Evolutionary conservation across 2,797 vertebrate genomes (phyloP).

Genomic region (Orestias chungarensis): DNA sequence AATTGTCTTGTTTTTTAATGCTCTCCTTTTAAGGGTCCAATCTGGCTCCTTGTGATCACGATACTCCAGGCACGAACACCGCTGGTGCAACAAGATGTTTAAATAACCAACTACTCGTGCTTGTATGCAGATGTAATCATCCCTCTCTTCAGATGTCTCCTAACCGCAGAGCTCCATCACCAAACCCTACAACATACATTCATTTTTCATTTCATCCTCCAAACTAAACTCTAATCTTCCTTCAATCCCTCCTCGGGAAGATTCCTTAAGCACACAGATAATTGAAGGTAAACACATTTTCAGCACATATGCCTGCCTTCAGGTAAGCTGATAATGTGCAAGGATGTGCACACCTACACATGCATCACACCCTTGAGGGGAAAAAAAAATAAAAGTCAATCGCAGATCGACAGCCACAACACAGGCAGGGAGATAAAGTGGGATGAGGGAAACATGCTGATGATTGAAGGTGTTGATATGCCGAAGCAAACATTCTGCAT

Average conservation of each 20-base stretch:
- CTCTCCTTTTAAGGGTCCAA: background rate
- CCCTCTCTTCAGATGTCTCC: background rate
- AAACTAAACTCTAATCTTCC: conserved; percentile 12
- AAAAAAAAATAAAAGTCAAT: background rate
- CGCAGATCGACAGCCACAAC: conserved; percentile 32
- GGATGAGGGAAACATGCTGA: conserved; percentile 37
- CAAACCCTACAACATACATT: conserved; percentile 2
- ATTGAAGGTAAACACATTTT: conserved; percentile 26
- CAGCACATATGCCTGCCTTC: conserved; percentile 32
- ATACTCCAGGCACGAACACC: background rate
- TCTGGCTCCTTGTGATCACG: background rate
- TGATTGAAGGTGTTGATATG: conserved; percentile 33
- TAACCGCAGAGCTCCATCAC: background rate
- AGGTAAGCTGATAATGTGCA: conserved; percentile 29
- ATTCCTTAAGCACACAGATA: conserved; percentile 32
- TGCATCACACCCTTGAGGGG: conserved; percentile 11
- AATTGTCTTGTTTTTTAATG: too few relatives aligned
- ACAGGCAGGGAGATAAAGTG: conserved; percentile 19
- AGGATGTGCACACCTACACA: conserved; percentile 20
- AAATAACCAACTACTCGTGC: background rate
- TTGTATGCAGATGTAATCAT: background rate
- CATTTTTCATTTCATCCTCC: conserved; percentile 10
- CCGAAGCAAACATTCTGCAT: background rate
- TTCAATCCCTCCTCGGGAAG: conserved; percentile 14
- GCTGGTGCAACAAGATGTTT: background rate